Percentiles rank a stretch among this genome's conserved stretches.
phyloP scores from a whole-genome alignment of 2,113 vertebrate genomes.

The Syrrhaptes paradoxus region DNA sequence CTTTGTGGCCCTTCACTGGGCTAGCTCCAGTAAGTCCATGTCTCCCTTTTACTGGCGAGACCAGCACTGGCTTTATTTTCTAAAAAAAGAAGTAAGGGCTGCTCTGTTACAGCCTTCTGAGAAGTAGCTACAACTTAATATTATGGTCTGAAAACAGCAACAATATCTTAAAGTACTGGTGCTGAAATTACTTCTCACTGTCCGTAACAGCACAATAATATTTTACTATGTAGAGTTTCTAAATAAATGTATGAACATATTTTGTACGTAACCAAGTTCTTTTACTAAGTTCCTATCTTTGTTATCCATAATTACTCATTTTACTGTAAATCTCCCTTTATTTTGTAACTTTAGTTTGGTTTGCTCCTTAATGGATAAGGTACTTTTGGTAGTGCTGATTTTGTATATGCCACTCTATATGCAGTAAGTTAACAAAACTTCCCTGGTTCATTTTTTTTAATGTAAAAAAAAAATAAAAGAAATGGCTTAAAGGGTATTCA shows the following conservation, averaged over 20 bases:
- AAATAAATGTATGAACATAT: not conserved
- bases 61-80: not conserved
- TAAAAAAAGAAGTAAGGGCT: not conserved
- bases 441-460: not conserved
- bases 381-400: not conserved
- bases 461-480: not conserved
- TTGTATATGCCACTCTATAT: not conserved
- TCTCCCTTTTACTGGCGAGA: not conserved
- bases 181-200: not conserved
- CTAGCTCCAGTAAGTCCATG: not conserved
- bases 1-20: not conserved
- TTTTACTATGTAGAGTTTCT: not conserved
- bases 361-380: not conserved
- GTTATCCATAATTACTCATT: not conserved
- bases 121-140: not conserved
- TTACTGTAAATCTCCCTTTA: not conserved
- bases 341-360: not conserved
- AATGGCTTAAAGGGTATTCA: not conserved
- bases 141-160: not conserved
- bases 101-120: not conserved
- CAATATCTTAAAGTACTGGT: not conserved
- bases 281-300: not conserved
- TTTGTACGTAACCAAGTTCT: not conserved
- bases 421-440: not conserved
- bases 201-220: not conserved